These are phyloP conservation scores for Fistularia tabacaria DNA, from an alignment of 2,797 vertebrate species.

Conservation along the genomic window DNA sequence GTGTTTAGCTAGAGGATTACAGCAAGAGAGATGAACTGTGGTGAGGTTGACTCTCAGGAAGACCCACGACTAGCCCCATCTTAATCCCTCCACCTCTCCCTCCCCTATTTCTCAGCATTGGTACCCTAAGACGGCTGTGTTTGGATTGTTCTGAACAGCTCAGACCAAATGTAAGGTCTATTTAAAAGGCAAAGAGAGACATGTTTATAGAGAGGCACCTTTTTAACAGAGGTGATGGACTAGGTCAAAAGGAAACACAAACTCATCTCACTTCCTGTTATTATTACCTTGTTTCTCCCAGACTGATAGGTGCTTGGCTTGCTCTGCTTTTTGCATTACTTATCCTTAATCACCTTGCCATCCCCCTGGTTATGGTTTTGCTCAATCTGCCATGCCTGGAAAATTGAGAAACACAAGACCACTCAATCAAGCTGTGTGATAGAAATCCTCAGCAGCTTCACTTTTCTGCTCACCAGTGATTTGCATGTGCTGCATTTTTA, in stretches of 20 bases:
- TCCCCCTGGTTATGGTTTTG: slow-evolving; percentile 29
- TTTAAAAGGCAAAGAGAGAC: slow-evolving; percentile 69
- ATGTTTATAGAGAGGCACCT: slow-evolving; percentile 67
- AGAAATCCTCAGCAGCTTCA: slow-evolving; percentile 42
- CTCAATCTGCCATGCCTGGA: slow-evolving; percentile 31
- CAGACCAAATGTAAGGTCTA: slow-evolving; percentile 71
- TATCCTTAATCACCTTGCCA: slow-evolving; percentile 43
- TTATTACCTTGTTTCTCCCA: slow-evolving; percentile 56
- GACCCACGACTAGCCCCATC: slow-evolving; percentile 48
- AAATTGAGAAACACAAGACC: slow-evolving; percentile 33
- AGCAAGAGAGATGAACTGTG: slow-evolving; percentile 41
- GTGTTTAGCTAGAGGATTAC: slow-evolving; percentile 73
- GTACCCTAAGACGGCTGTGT: slow-evolving; percentile 67
- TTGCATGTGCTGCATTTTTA: slow-evolving; percentile 64
- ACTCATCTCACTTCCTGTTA: slow-evolving; percentile 71
- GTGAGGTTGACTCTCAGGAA: slow-evolving; percentile 68
- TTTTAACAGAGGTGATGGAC: slow-evolving; percentile 66
- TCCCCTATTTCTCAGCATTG: neutral
- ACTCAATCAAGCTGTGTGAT: slow-evolving; percentile 38
- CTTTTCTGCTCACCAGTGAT: slow-evolving; percentile 47
- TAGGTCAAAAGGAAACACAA: slow-evolving; percentile 61
- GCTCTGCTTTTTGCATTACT: slow-evolving; percentile 41
- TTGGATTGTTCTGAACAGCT: slow-evolving; percentile 59
- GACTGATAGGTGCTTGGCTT: slow-evolving; percentile 56
- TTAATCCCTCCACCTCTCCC: neutral